These are phyloP conservation scores for Nyctereutes procyonoides DNA, from an alignment of 2,113 vertebrate species.

Conservation along the genomic window DNA sequence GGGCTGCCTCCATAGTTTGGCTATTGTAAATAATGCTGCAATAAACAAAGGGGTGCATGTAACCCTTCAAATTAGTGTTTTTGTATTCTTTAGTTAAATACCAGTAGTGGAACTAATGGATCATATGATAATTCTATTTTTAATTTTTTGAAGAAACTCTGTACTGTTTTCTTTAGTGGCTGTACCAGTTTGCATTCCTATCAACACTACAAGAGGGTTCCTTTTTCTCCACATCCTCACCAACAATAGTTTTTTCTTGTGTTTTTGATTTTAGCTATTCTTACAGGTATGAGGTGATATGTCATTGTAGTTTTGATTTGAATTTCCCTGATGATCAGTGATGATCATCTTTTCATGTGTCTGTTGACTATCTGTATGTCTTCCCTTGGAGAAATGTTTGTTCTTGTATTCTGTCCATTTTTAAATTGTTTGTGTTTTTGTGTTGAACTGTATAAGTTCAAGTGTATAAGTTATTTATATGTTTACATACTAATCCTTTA, in stretches of 20 bases:
- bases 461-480: neutral
- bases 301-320: neutral
- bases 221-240: neutral
- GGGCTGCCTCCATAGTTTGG: neutral
- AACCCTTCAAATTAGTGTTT: neutral
- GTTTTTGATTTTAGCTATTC: neutral
- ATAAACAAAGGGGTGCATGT: neutral
- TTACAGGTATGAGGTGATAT: neutral
- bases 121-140: neutral
- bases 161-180: neutral
- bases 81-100: neutral
- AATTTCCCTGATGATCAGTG: neutral
- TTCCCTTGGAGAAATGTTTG: neutral
- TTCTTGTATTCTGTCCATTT: neutral
- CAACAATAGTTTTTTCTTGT: neutral
- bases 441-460: neutral
- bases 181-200: neutral
- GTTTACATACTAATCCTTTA: neutral
- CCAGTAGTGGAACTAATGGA: neutral
- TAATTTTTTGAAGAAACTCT: neutral
- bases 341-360: neutral
- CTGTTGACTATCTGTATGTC: neutral
- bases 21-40: neutral
- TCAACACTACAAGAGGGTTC: neutral
- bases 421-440: neutral